Evolutionary conservation across 2,113 vertebrate genomes (phyloP).

Genomic region (Brevimyrus niger): DNA sequence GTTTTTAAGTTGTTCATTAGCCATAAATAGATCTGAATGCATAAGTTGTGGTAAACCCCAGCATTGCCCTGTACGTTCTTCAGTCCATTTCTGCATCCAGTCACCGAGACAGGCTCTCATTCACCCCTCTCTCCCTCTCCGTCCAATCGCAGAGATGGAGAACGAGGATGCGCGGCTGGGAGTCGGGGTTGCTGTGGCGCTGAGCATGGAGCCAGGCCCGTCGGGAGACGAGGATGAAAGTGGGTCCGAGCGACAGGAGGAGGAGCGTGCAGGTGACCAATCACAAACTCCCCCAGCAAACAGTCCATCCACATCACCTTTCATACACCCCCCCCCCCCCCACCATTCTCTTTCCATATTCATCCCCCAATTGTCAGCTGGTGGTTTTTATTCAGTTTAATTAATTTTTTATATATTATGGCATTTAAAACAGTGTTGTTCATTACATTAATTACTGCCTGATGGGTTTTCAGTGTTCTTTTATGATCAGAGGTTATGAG

Average conservation of each 20-base stretch:
- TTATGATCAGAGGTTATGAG: not conserved
- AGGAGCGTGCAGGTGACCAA: conserved; percentile 22
- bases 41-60: not conserved
- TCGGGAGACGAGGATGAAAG: conserved; percentile 15
- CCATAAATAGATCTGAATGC: not conserved
- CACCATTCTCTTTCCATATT: not conserved
- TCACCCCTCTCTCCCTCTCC: not conserved
- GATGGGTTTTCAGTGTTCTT: not conserved
- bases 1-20: not conserved
- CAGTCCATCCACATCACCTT: not conserved
- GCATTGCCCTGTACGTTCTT: too few relatives aligned
- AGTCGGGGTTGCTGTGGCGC: not conserved
- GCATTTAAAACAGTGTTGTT: not conserved
- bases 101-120: not conserved
- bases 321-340: not conserved
- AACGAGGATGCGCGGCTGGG: conserved; percentile 31
- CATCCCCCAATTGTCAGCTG: not conserved
- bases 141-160: conserved; percentile 34
- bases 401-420: not conserved
- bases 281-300: not conserved
- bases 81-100: not conserved
- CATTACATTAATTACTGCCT: not conserved
- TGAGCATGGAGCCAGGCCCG: conserved; percentile 9
- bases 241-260: conserved; percentile 9
- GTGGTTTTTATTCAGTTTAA: not conserved